phyloP scores from a whole-genome alignment of 2,797 vertebrate genomes.

The Labeo calbasu region DNA sequence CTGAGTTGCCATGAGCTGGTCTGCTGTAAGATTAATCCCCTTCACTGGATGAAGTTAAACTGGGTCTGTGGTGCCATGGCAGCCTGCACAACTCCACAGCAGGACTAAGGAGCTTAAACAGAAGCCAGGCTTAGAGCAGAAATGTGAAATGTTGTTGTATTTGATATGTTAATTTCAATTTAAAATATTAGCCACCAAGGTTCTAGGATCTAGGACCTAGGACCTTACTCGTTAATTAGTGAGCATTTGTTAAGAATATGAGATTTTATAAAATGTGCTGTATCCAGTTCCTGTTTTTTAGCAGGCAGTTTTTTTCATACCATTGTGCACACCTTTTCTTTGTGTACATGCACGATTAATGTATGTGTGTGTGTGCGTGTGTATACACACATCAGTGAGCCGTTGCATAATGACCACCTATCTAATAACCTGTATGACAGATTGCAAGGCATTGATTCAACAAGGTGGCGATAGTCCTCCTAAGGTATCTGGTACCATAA shows the following conservation, averaged over 20 bases:
- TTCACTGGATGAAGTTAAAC: constrained; percentile 7
- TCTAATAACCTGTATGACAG: too few relatives aligned
- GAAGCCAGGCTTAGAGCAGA: constrained; percentile 1
- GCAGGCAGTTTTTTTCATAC: not conserved
- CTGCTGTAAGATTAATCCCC: constrained; percentile 31
- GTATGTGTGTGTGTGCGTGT: too few relatives aligned
- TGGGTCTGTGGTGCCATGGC: constrained; percentile 18
- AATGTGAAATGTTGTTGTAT: not conserved
- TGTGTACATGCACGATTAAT: too few relatives aligned
- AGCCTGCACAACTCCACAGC: constrained; percentile 21
- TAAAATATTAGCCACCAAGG: not conserved
- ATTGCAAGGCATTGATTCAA: too few relatives aligned
- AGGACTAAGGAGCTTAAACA: constrained; percentile 38
- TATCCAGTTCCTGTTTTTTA: not conserved
- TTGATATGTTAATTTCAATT: not conserved
- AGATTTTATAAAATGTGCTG: not conserved
- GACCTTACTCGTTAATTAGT: too few relatives aligned
- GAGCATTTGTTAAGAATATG: not conserved
- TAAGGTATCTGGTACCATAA: too few relatives aligned
- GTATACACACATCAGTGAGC: too few relatives aligned
- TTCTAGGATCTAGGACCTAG: not conserved
- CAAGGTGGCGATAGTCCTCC: too few relatives aligned
- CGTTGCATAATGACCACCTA: too few relatives aligned
- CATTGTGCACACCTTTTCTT: not conserved
- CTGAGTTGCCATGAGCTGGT: not conserved